Evolutionary conservation across 2,888 invertebrate species (phyloP).

Genomic region (Metacarcinus magister): DNA sequence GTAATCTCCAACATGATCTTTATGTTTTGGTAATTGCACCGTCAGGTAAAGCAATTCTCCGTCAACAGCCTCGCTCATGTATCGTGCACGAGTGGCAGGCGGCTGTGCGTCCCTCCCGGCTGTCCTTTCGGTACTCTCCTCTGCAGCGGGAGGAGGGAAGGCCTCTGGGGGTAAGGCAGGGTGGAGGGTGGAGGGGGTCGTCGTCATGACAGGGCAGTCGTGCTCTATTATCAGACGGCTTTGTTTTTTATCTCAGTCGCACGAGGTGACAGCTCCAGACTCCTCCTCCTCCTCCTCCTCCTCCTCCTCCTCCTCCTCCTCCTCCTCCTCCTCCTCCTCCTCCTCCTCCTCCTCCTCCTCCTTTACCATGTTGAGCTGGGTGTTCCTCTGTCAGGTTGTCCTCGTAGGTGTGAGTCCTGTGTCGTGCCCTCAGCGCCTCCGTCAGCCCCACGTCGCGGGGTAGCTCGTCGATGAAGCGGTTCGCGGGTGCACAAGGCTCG

Average conservation of each 20-base stretch:
- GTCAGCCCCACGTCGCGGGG: neutral
- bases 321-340: neutral
- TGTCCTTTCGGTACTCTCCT: neutral
- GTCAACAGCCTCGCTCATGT: neutral
- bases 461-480: neutral
- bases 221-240: constrained; percentile 6
- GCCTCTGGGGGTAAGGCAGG: too few relatives aligned
- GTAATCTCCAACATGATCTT: constrained; percentile 21
- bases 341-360: neutral
- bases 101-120: neutral
- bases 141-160: neutral
- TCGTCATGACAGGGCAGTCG: constrained; percentile 38
- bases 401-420: neutral
- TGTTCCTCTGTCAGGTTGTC: neutral
- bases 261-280: neutral
- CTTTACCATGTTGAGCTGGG: neutral
- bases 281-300: neutral
- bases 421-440: neutral
- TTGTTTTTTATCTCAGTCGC: neutral
- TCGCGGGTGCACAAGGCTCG: neutral
- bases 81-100: neutral
- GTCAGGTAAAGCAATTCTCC: constrained; percentile 15
- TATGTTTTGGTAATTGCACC: neutral
- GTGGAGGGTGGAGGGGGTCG: neutral
- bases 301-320: constrained; percentile 43